Evolutionary conservation across 2,113 vertebrate species (phyloP).

Genomic region (Platysternon megacephalum): DNA sequence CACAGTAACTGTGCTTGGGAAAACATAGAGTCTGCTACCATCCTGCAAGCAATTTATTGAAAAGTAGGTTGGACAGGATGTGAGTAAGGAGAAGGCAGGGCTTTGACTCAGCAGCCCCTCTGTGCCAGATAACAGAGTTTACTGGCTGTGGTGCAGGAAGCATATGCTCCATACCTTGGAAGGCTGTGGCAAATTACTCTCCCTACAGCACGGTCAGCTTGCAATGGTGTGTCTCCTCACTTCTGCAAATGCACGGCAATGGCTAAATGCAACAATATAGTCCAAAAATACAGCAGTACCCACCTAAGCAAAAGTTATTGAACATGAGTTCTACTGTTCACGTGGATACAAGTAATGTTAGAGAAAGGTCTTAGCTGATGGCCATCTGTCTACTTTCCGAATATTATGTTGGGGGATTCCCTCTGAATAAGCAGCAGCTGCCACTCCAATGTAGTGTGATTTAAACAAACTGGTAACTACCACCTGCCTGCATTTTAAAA

Average conservation of each 20-base stretch:
- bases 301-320: neutral
- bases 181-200: neutral
- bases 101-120: neutral
- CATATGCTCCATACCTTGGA: neutral
- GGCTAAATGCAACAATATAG: neutral
- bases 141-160: neutral
- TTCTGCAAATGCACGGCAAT: neutral
- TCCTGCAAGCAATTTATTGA: neutral
- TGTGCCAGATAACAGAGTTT: neutral
- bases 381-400: neutral
- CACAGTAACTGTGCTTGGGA: neutral
- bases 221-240: neutral
- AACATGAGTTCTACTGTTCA: neutral
- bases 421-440: neutral
- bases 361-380: neutral
- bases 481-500: neutral
- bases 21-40: neutral
- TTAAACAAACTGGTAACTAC: neutral
- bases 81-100: neutral
- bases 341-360: neutral
- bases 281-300: neutral
- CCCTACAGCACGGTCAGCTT: neutral
- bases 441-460: neutral
- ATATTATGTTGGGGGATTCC: neutral
- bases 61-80: neutral